phyloP scores from a whole-genome alignment of 2,797 vertebrate species.

The Champsocephalus esox region DNA sequence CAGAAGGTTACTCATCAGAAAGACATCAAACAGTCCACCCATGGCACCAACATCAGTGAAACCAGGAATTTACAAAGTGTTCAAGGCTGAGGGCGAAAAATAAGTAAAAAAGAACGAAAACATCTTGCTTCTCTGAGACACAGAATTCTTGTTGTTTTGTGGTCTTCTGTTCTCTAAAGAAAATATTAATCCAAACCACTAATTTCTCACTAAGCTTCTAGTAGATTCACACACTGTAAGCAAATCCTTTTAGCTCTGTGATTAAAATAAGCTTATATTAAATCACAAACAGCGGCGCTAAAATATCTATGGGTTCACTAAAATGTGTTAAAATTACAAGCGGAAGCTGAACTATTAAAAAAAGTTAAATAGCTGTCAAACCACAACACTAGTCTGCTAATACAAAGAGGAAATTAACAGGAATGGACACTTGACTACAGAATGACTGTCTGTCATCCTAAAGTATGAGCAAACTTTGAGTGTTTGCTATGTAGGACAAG shows the following conservation, averaged over 20 bases:
- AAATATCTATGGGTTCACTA: slow-evolving; percentile 73
- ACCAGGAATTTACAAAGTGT: slow-evolving; percentile 69
- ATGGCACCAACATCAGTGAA: slow-evolving; percentile 78
- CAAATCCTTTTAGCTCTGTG: slow-evolving; percentile 77
- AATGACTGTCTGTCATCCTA: slow-evolving; percentile 76
- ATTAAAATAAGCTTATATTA: slow-evolving; percentile 78
- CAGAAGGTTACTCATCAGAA: slow-evolving; percentile 85
- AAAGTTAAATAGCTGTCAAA: slow-evolving; percentile 79
- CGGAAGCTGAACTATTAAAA: slow-evolving; percentile 79
- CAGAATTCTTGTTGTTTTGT: slow-evolving; percentile 68
- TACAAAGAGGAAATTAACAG: slow-evolving; percentile 76
- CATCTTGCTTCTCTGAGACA: slow-evolving; percentile 62
- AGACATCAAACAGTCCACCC: slow-evolving; percentile 77
- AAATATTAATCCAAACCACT: slow-evolving; percentile 73
- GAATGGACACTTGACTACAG: slow-evolving; percentile 78
- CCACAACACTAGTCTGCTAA: slow-evolving; percentile 82
- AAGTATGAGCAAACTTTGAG: slow-evolving; percentile 68
- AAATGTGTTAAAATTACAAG: slow-evolving; percentile 80
- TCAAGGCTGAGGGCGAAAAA: slow-evolving; percentile 70
- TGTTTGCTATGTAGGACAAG: slow-evolving; percentile 70
- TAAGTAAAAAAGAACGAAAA: slow-evolving; percentile 40
- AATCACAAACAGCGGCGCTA: slow-evolving; percentile 76
- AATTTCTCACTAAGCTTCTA: slow-evolving; percentile 72
- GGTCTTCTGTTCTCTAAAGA: slow-evolving; percentile 74
- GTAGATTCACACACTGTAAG: slow-evolving; percentile 73